These are phyloP conservation scores for Pseudomyrmex dendroicus DNA, from an alignment of 1,140 invertebrate genomes.

Conservation along the genomic window DNA sequence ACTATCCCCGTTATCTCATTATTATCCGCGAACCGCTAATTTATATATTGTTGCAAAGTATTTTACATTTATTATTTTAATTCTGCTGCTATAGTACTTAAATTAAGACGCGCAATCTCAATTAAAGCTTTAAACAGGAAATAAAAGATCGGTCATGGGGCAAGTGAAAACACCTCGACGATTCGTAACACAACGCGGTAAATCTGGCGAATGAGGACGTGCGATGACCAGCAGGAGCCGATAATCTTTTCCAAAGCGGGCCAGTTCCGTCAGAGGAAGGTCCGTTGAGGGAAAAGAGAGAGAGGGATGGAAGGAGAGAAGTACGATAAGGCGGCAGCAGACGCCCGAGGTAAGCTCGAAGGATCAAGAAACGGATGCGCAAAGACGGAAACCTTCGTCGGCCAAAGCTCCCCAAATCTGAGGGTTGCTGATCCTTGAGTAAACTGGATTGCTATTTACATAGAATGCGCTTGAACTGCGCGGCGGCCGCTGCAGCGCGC, in stretches of 20 bases:
- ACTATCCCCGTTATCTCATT: background rate
- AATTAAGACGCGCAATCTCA: background rate
- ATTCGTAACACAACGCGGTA: background rate
- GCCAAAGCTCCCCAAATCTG: constrained; percentile 61
- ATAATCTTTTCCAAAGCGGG: constrained; percentile 27
- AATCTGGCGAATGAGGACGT: constrained; percentile 10
- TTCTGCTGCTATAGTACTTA: too few species aligned
- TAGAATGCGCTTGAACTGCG: constrained; percentile 64
- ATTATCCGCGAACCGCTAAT: background rate
- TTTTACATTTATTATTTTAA: background rate
- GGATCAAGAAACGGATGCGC: constrained; percentile 63
- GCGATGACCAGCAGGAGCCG: constrained; percentile 10
- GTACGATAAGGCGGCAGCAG: constrained; percentile 41
- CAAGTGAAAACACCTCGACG: background rate
- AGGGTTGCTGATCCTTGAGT: constrained; percentile 68
- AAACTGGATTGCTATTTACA: constrained; percentile 77
- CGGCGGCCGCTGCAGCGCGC: constrained; percentile 17
- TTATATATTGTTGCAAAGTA: background rate
- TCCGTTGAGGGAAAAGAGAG: background rate
- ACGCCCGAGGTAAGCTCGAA: constrained; percentile 48
- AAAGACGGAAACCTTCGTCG: constrained; percentile 65
- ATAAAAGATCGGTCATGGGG: too few species aligned
- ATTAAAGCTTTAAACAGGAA: too few species aligned
- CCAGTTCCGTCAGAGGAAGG: background rate
- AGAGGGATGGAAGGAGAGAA: background rate